phyloP scores from a whole-genome alignment of 2,113 vertebrate genomes.

The Apus apus region DNA sequence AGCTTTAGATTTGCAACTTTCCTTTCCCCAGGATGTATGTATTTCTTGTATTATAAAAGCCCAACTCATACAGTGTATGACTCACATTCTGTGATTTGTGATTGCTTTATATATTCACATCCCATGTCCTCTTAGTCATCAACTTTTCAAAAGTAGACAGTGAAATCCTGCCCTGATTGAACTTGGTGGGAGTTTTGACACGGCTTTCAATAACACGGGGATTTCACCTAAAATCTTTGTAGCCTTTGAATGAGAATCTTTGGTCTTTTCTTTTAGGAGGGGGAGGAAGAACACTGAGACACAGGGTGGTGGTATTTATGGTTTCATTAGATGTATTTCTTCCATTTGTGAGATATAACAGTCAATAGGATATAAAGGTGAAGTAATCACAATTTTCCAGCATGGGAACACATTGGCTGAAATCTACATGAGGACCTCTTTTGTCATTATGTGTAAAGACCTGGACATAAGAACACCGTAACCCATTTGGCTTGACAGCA shows the following conservation, averaged over 20 bases:
- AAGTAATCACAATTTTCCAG: neutral
- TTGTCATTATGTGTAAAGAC: neutral
- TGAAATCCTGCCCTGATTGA: slow-evolving; percentile 19
- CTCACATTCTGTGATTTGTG: neutral
- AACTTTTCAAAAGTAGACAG: neutral
- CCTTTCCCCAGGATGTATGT: neutral
- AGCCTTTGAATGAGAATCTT: neutral
- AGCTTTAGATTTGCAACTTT: neutral
- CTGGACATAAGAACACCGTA: neutral
- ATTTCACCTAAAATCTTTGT: neutral
- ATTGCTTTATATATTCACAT: neutral
- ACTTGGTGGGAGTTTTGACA: neutral
- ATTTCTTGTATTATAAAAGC: neutral
- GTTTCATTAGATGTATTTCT: neutral
- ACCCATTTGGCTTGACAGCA: neutral
- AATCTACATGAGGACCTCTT: neutral
- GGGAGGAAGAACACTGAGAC: neutral
- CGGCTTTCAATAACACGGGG: neutral
- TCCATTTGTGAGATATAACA: neutral
- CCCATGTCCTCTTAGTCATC: slow-evolving; percentile 2
- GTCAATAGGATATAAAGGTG: neutral
- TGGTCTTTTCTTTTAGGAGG: neutral
- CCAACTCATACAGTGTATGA: neutral
- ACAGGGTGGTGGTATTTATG: neutral
- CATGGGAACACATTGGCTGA: rapidly evolving